Percentiles rank a stretch among this genome's conserved stretches.
Conservation (phyloP, 2,888 invertebrate species). For the Cordilura impudica region DNA sequence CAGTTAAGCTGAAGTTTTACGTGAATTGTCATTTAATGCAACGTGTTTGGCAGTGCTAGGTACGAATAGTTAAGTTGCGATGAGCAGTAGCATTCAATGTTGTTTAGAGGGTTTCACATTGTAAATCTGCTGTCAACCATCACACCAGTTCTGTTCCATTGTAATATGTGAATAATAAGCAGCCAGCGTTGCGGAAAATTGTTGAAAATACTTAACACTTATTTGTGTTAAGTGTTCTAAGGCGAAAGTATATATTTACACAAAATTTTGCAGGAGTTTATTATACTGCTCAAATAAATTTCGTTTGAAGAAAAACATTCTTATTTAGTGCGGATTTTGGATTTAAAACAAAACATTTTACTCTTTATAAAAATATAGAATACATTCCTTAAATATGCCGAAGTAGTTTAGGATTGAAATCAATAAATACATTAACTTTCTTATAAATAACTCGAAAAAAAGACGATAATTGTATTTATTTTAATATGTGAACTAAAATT, state of each 20-base stretch:
- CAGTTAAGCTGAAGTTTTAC: slow-evolving; percentile 14
- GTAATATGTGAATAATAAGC: slow-evolving; percentile 34
- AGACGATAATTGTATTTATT: no score
- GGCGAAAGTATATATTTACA: slow-evolving; percentile 33
- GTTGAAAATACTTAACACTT: slow-evolving; percentile 57
- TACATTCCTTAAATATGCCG: no score
- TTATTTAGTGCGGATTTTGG: no score
- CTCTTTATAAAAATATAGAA: no score
- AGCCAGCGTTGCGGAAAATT: slow-evolving; percentile 56
- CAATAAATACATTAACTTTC: no score
- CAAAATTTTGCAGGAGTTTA: slow-evolving; percentile 4
- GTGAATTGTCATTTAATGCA: slow-evolving; percentile 42
- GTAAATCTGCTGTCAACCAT: slow-evolving; percentile 26
- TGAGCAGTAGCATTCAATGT: neutral
- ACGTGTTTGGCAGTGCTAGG: neutral
- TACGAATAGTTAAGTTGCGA: no score
- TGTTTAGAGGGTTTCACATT: slow-evolving; percentile 30
- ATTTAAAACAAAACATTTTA: no score
- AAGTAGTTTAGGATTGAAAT: no score
- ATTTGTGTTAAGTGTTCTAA: slow-evolving; percentile 55
- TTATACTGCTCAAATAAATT: no score
- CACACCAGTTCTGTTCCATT: slow-evolving; percentile 23
- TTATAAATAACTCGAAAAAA: no score
- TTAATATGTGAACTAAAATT: no score
- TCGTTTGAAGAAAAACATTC: no score